phyloP scores from a whole-genome alignment of 1,140 invertebrate species.

The Eulimnadia texana region DNA sequence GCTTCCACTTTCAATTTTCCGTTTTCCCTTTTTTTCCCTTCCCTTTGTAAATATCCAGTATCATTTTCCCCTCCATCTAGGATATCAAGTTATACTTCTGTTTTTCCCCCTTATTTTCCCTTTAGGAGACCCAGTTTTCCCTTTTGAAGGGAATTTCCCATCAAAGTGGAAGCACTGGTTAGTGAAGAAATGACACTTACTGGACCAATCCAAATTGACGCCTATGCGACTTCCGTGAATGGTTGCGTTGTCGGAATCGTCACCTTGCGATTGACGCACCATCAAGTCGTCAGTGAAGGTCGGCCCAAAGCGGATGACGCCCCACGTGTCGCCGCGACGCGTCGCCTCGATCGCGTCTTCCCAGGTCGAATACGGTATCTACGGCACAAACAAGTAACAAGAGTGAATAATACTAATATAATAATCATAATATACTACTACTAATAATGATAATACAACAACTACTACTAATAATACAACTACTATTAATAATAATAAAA shows the following conservation, averaged over 20 bases:
- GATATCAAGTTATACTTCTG: no score
- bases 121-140: no score
- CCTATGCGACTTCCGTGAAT: slow-evolving; percentile 62
- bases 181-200: slow-evolving; percentile 40
- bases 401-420: neutral
- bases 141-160: no score
- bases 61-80: no score
- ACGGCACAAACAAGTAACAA: neutral
- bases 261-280: slow-evolving; percentile 49
- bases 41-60: no score
- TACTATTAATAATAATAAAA: no score
- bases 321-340: slow-evolving; percentile 61
- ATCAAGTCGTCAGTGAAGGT: slow-evolving; percentile 72
- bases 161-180: no score
- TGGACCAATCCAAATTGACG: slow-evolving; percentile 81
- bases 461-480: no score
- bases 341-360: slow-evolving; percentile 46
- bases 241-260: slow-evolving; percentile 55
- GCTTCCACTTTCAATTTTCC: no score
- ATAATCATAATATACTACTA: neutral
- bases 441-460: no score
- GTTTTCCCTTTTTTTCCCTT: no score
- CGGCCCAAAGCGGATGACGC: slow-evolving; percentile 63
- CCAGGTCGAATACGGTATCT: slow-evolving; percentile 1
- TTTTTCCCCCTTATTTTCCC: no score